phyloP scores from a whole-genome alignment of 2,113 vertebrate genomes.

The Isurus oxyrinchus region DNA sequence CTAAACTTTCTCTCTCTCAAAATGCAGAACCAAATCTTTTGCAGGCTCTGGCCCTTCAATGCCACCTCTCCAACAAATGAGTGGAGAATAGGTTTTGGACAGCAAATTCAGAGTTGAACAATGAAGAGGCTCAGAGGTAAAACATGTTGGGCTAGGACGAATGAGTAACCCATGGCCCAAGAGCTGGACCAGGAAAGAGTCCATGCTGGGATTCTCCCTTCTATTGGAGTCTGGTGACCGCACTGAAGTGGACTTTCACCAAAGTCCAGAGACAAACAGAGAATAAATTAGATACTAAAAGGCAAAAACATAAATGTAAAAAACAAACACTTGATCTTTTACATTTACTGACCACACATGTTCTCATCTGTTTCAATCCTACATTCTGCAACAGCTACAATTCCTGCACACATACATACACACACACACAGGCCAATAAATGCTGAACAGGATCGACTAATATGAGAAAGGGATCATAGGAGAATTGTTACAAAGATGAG shows the following conservation, averaged over 20 bases:
- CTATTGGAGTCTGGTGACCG: not conserved
- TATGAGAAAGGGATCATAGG: no score
- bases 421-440: not conserved
- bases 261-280: not conserved
- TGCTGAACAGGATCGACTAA: not conserved
- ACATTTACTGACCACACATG: not conserved
- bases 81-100: not conserved
- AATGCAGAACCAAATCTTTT: no score
- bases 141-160: not conserved
- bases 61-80: not conserved
- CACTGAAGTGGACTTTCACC: not conserved
- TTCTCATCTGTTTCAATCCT: not conserved
- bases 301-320: not conserved
- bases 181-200: not conserved
- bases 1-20: not conserved
- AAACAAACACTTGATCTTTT: not conserved
- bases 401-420: no score
- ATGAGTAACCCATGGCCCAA: not conserved
- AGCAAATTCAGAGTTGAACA: not conserved
- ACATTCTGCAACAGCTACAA: not conserved
- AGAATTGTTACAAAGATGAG: constrained; percentile 1
- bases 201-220: not conserved
- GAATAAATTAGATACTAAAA: constrained; percentile 5
- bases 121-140: not conserved
- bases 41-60: not conserved